Evolutionary conservation across 2,888 invertebrate genomes (phyloP), one percentile per base, ranked within the genome.

Genomic region (Pimpla rufipes): DNA sequence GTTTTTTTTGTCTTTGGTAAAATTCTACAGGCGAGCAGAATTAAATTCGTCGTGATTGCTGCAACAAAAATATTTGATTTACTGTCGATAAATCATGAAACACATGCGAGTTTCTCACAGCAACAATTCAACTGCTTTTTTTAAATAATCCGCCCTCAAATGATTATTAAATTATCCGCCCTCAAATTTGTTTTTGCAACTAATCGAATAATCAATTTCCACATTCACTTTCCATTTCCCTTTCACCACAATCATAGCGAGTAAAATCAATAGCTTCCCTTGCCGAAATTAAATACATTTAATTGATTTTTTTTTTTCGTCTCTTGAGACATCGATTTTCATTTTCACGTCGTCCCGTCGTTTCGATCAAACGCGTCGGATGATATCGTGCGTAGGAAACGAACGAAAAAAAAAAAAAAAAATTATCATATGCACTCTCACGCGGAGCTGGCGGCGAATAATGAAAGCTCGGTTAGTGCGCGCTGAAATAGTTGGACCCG

Each of bases 401-500:
- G 64, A 18, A 40, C 40, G 18, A 10, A 37, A 7, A 4, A 21
- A 62, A 16, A 0, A 16, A 4, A 64, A 64, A 64, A 64, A 64
- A 21, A 64, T 42, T 64, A 59, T 64, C 40, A 37, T 64, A 42
- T 64, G 64, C 18, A 40, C 42, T 37, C n/a, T 37, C n/a, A 42
- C 64, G 64, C 16, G 37, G 10, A 64, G 42, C 42, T 8, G 7
- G 10, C 35, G 21, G 64, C 13, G 64, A 42, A 42, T 42, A 64
- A 64, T 59, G 7, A 64, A 42, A 37, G 16, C 8, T 21, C 8
- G 21, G 8, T 11, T 45, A 29, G 71, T 23, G 52, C 66, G 59
- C 50, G 64, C 18, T 18, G 50, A 21, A 59, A 55, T 45, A 45
- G 59, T 42, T 64, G 40, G 70, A 55, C 10, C 45, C 79, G 40